Evolutionary conservation across 23 tunicate genomes (phyloP), one percentile per base, ranked within the genome.

Genomic region (Trididemnum nubilum): DNA sequence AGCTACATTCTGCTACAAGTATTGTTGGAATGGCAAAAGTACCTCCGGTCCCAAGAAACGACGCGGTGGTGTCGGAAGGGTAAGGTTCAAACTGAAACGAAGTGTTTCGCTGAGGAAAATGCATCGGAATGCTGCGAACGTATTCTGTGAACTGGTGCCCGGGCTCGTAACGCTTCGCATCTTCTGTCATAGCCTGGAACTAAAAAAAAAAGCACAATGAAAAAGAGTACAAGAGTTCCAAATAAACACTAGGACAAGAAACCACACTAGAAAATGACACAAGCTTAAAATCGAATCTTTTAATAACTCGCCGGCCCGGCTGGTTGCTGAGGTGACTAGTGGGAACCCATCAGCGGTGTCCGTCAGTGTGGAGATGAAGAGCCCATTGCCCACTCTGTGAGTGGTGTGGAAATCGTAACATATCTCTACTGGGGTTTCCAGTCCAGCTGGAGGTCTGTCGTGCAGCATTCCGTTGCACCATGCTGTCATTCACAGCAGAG

Each of bases 91-190:
- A 90, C 19, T 80, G 82, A 33, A 65, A 92, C 39, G 65, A 82
- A 0, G 65, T 1, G 25, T 81, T 66, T 3, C 36, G 2, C 27
- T 34, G 35, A 35, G 70, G 24, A 32, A 81, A 82, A 2, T 80
- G 89, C 30, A 65, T 39, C 0, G 88, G 82, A 22, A 92, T 82
- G 54, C 83, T 92, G 5, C 84, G 71, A 44, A 92, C 51, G 81
- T 73, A 92, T 34, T 92, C 97, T 0, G 85, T 30, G 61, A 86
- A 92, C 65, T 92, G 97, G 73, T 50, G 78, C 7, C 97, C 97
- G 36, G 97, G 97, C 30, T 92, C 92, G 82, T 92, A 92, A n/a
- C 82, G 33, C 71, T 79, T 83, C 34, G 97, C 90, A 35, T 86
- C 91, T 37, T 92, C 88, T 24, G 40, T 65, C 79, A 92, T 80